phyloP scores from a whole-genome alignment of 1,140 invertebrate species.

The Saccostrea echinata region DNA sequence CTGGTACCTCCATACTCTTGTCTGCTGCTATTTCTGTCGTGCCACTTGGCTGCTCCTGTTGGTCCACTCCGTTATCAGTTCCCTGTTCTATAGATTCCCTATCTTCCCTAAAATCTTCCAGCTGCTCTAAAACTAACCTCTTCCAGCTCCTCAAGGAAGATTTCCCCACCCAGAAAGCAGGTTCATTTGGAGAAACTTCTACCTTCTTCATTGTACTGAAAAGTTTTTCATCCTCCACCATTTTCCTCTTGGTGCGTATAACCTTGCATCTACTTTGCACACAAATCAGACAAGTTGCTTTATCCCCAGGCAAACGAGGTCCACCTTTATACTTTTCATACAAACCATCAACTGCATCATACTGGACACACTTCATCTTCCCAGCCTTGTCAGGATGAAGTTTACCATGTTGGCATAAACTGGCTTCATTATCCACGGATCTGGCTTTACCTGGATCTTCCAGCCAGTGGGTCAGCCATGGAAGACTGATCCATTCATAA shows the following conservation, averaged over 20 bases:
- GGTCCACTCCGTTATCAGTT: background rate
- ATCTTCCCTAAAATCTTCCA: constrained; percentile 44
- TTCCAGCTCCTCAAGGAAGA: constrained; percentile 80
- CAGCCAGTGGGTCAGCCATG: constrained; percentile 82
- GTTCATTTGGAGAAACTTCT: constrained; percentile 56
- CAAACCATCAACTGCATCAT: constrained; percentile 77
- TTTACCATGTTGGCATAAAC: constrained; percentile 81
- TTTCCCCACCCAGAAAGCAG: constrained; percentile 80
- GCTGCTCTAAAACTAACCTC: constrained; percentile 69
- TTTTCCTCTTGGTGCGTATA: constrained; percentile 72
- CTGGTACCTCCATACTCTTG: background rate
- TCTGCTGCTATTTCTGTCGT: constrained; percentile 36
- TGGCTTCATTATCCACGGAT: constrained; percentile 80
- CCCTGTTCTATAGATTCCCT: constrained; percentile 44
- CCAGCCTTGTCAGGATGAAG: constrained; percentile 70
- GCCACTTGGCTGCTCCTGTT: constrained; percentile 18
- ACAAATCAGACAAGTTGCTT: constrained; percentile 78
- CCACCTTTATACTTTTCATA: constrained; percentile 81
- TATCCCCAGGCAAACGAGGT: constrained; percentile 77
- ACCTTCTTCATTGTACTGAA: constrained; percentile 73
- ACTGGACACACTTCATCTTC: constrained; percentile 76
- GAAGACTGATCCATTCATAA: constrained; percentile 81
- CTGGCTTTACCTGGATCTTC: constrained; percentile 72
- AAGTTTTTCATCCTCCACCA: constrained; percentile 77
- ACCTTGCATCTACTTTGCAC: constrained; percentile 81